A percentile compares a stretch with the other conserved stretches of the same genome.
phyloP scores from a whole-genome alignment of 1,140 invertebrate species.

The Hormaphis cornu region DNA sequence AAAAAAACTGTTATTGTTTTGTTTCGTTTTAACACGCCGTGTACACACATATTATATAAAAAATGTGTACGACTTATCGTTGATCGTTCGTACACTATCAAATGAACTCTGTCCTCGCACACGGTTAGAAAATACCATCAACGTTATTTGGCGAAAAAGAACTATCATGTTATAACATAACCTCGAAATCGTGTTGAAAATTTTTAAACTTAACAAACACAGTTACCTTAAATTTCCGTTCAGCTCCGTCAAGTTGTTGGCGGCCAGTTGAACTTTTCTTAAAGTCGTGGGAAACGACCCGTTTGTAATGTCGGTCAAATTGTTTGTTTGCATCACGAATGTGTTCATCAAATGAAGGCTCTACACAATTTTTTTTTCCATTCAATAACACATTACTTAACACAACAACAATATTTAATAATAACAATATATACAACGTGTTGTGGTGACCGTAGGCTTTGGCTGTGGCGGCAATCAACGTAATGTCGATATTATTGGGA shows the following conservation, averaged over 20 bases:
- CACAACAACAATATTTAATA: too few species aligned
- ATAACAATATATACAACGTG: too few species aligned
- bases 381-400: too few species aligned
- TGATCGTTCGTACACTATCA: background rate
- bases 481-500: too few species aligned
- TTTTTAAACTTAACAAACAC: too few species aligned
- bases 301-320: slow-evolving; percentile 56
- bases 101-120: background rate
- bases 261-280: slow-evolving; percentile 57
- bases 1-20: too few species aligned
- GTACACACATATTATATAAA: too few species aligned
- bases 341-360: slow-evolving; percentile 57
- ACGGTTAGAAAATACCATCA: background rate
- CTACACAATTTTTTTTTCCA: too few species aligned
- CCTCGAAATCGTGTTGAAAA: slow-evolving; percentile 9
- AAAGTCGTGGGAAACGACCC: slow-evolving; percentile 55
- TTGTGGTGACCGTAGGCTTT: too few species aligned
- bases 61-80: too few species aligned
- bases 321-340: slow-evolving; percentile 60
- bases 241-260: slow-evolving; percentile 59
- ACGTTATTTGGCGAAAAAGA: background rate
- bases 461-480: too few species aligned
- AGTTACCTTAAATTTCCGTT: slow-evolving; percentile 59
- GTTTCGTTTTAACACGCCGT: too few species aligned
- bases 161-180: background rate